Conservation (phyloP, 2,113 vertebrate genomes). For the Mesoclemmys tuberculata region DNA sequence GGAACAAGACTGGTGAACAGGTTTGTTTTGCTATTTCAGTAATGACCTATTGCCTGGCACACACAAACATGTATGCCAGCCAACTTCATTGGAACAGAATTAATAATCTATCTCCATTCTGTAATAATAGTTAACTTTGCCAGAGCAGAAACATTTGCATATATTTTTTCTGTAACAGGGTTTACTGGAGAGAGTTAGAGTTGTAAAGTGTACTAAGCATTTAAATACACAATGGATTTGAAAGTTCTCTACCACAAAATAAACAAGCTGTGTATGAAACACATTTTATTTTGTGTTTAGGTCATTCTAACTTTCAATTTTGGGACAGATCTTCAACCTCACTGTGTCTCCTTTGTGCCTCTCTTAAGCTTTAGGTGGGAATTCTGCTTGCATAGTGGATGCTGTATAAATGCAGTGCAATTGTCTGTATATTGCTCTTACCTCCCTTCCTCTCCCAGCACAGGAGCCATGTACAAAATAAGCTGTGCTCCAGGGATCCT, state of each 20-base stretch:
- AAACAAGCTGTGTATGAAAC: neutral
- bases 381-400: neutral
- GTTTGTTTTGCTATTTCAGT: slow-evolving; percentile 71
- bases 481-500: neutral
- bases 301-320: neutral
- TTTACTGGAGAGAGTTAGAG: slow-evolving; percentile 47
- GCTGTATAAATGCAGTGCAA: neutral
- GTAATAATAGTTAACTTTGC: slow-evolving; percentile 76
- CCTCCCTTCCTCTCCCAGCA: neutral
- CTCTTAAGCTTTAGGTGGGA: neutral
- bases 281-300: neutral
- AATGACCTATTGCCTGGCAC: slow-evolving; percentile 74
- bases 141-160: slow-evolving; percentile 47
- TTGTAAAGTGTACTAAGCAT: neutral
- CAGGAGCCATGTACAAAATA: neutral
- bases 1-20: slow-evolving; percentile 51
- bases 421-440: neutral
- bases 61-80: slow-evolving; percentile 67
- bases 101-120: slow-evolving; percentile 69
- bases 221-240: slow-evolving; percentile 25
- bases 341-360: neutral
- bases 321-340: neutral
- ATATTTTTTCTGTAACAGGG: slow-evolving; percentile 50
- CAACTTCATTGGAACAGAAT: slow-evolving; percentile 77
- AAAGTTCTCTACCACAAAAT: neutral